phyloP scores from a whole-genome alignment of 2,113 vertebrate species.

The Herpetotheres cachinnans region DNA sequence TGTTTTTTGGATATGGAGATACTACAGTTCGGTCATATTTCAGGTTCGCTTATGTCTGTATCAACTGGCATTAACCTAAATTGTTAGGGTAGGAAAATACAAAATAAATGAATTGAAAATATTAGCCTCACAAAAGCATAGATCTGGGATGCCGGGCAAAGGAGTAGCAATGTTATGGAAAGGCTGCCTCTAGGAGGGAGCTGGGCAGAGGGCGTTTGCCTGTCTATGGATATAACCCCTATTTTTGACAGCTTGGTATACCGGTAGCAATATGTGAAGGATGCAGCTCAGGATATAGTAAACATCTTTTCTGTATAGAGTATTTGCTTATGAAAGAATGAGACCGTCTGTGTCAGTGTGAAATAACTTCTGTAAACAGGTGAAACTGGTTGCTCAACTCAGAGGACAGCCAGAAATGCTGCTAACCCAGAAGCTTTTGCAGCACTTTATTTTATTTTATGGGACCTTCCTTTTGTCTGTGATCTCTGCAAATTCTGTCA shows the following conservation, averaged over 20 bases:
- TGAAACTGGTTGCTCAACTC: background rate
- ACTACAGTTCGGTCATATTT: background rate
- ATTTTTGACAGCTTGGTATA: background rate
- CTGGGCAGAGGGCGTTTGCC: background rate
- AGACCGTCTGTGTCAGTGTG: background rate
- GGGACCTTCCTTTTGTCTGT: background rate
- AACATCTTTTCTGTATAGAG: background rate
- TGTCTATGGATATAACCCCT: background rate
- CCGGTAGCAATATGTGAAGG: background rate
- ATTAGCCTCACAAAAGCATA: background rate
- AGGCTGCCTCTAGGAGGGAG: background rate
- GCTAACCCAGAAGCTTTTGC: background rate
- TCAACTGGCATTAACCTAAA: background rate
- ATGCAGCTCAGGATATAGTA: background rate
- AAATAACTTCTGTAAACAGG: background rate
- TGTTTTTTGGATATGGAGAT: background rate
- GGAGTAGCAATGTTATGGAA: background rate
- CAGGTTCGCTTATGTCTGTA: background rate
- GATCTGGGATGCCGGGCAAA: background rate
- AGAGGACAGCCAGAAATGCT: background rate
- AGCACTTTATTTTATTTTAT: background rate
- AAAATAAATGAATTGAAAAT: background rate
- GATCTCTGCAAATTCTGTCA: background rate
- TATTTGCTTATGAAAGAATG: background rate
- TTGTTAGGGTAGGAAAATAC: background rate